These are phyloP conservation scores for Andrena trimmerana DNA, from an alignment of 2,888 invertebrate genomes.

Conservation along the genomic window DNA sequence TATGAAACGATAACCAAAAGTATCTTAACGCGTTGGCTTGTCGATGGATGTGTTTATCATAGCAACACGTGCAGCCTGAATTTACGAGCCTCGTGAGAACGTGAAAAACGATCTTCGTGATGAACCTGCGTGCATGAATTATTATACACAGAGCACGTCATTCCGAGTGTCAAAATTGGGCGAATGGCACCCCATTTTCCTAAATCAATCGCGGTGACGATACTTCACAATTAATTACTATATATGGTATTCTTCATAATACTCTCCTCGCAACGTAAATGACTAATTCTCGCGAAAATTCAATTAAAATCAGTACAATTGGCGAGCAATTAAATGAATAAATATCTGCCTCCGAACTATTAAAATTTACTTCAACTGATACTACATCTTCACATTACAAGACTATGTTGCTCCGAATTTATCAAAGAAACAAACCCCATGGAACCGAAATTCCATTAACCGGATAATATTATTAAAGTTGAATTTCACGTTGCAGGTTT, in stretches of 20 bases:
- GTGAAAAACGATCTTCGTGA: constrained; percentile 45
- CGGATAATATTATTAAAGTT: too few species aligned
- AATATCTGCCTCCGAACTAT: too few species aligned
- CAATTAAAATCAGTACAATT: too few species aligned
- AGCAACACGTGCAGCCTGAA: constrained; percentile 26
- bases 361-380: too few species aligned
- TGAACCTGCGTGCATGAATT: constrained; percentile 22
- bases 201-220: background rate
- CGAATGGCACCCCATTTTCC: background rate
- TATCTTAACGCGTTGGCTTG: constrained; percentile 37
- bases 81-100: constrained; percentile 41
- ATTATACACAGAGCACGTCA: constrained; percentile 22
- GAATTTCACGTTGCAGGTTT: too few species aligned
- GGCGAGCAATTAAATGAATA: too few species aligned
- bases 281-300: too few species aligned
- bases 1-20: constrained; percentile 23
- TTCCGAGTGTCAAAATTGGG: constrained; percentile 3
- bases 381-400: too few species aligned
- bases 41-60: constrained; percentile 50
- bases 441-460: too few species aligned
- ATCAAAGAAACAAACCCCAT: too few species aligned
- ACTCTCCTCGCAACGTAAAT: background rate
- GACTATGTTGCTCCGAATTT: too few species aligned
- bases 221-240: background rate
- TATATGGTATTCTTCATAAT: background rate